phyloP scores from a whole-genome alignment of 2,888 invertebrate genomes.

The Hedychridium roseum region DNA sequence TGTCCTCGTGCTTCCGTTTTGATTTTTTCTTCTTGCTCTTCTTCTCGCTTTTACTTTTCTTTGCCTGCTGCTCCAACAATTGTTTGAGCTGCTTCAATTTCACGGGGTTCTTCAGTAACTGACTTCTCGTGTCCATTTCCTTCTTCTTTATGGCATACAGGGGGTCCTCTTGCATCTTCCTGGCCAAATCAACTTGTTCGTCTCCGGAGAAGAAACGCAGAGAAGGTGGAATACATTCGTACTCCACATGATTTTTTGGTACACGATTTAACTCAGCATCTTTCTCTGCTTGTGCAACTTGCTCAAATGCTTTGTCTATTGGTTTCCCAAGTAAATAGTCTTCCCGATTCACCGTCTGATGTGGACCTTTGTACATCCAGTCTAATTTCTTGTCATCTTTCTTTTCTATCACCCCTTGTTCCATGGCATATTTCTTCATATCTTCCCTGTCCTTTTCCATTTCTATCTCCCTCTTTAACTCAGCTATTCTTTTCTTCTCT shows the following conservation, averaged over 20 bases:
- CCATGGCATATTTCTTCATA: slow-evolving; percentile 70
- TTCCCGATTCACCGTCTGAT: slow-evolving; percentile 76
- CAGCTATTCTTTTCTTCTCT: slow-evolving; percentile 73
- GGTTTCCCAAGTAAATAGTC: slow-evolving; percentile 87
- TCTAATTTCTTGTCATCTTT: slow-evolving; percentile 73
- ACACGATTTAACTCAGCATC: slow-evolving; percentile 62
- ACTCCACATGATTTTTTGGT: slow-evolving; percentile 74
- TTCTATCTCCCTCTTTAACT: slow-evolving; percentile 73
- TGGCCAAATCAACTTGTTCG: slow-evolving; percentile 83
- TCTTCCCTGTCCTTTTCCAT: slow-evolving; percentile 74
- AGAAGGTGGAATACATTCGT: slow-evolving; percentile 81
- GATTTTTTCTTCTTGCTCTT: slow-evolving; percentile 54
- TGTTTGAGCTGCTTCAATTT: slow-evolving; percentile 87
- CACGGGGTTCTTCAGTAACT: slow-evolving; percentile 89
- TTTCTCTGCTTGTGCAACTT: slow-evolving; percentile 69
- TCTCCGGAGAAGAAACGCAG: slow-evolving; percentile 69
- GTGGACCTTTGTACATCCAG: slow-evolving; percentile 86
- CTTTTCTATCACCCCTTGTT: slow-evolving; percentile 65
- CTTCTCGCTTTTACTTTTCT: slow-evolving; percentile 55
- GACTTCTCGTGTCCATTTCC: slow-evolving; percentile 86
- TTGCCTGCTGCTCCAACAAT: slow-evolving; percentile 68
- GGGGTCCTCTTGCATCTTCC: slow-evolving; percentile 94
- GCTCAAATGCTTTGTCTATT: slow-evolving; percentile 82
- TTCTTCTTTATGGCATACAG: slow-evolving; percentile 87
- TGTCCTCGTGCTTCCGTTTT: slow-evolving; percentile 59